These are phyloP conservation scores for Ptychobarbus kaznakovi DNA, from an alignment of 2,797 vertebrate species.

Conservation along the genomic window DNA sequence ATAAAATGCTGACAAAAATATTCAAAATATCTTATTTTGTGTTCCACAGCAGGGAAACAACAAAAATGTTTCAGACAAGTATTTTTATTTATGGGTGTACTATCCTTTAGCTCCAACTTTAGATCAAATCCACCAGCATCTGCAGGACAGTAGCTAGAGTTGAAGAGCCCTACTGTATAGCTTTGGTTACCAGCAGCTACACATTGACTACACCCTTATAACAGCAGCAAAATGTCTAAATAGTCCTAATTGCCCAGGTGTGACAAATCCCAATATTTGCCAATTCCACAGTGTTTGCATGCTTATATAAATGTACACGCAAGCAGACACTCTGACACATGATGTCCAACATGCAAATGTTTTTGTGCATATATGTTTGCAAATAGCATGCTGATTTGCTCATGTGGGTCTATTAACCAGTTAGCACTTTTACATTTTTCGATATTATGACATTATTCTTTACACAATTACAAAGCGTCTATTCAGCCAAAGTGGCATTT, in stretches of 20 bases:
- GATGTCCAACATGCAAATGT: constrained; percentile 15
- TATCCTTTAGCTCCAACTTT: background rate
- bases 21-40: background rate
- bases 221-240: background rate
- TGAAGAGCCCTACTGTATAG: background rate
- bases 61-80: too few species aligned
- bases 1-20: background rate
- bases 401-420: constrained; percentile 54
- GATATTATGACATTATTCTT: constrained; percentile 46
- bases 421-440: constrained; percentile 48
- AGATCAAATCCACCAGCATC: background rate
- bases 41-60: background rate
- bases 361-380: constrained; percentile 12
- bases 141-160: background rate
- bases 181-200: background rate
- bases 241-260: background rate
- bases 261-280: background rate
- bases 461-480: constrained; percentile 46
- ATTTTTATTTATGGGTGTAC: background rate
- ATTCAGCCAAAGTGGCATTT: constrained; percentile 53
- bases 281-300: background rate
- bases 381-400: constrained; percentile 40
- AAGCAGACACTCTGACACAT: background rate
- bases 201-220: background rate
- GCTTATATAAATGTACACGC: background rate